Conservation (phyloP, 2,888 invertebrate species). For the Acleris cristana region DNA sequence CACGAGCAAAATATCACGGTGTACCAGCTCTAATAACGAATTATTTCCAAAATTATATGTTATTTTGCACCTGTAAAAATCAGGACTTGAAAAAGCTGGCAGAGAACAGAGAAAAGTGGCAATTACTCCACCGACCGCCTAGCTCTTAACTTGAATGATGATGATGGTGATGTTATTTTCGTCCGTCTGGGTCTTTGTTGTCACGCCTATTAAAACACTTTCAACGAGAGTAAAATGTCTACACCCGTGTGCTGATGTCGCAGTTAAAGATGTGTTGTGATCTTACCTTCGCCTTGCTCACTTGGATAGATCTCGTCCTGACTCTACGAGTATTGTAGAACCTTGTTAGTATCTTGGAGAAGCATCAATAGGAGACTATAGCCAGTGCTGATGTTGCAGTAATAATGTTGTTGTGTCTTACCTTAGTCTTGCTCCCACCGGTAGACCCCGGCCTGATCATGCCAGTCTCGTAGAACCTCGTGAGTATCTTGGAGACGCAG, state of each 20-base stretch:
- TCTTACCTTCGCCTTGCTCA: constrained; percentile 45
- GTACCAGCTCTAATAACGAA: no score
- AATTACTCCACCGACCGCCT: no score
- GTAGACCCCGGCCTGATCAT: constrained; percentile 67
- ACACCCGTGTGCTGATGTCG: constrained; percentile 89
- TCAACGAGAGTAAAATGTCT: no score
- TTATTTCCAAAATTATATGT: no score
- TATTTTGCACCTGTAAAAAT: no score
- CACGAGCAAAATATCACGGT: no score
- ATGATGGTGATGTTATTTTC: no score
- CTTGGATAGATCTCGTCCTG: not conserved
- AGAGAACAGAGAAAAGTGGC: no score
- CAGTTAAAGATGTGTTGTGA: constrained; percentile 70
- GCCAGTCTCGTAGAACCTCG: constrained; percentile 98
- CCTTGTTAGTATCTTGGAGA: constrained; percentile 97
- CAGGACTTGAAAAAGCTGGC: no score
- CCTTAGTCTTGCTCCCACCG: not conserved
- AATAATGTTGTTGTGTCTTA: not conserved
- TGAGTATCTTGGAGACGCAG: constrained; percentile 98
- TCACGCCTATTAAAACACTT: no score
- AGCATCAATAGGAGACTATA: constrained; percentile 98
- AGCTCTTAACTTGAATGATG: no score
- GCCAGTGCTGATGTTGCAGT: constrained; percentile 97
- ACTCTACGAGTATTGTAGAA: constrained; percentile 97
- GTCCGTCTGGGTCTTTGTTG: no score